Evolutionary conservation across 1,140 invertebrate species (phyloP), one percentile per base, ranked within the genome.

Genomic region (Tetragonula clypearis): DNA sequence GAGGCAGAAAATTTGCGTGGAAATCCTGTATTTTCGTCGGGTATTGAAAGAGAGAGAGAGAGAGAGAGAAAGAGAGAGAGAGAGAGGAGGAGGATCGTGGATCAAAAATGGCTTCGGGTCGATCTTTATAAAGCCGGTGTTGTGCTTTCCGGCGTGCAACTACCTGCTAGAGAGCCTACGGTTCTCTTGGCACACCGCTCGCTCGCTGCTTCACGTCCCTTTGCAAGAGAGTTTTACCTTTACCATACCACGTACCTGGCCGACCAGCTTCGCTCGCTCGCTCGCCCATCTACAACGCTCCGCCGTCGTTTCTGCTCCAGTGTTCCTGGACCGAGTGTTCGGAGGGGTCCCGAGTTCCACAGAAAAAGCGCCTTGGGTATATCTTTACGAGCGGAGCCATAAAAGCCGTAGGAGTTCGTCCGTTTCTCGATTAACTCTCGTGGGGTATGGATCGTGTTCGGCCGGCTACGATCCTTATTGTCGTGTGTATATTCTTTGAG

Each of bases 351-450:
- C 83, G 74, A 85, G 89, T 90, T 90, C 78, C 83, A 90, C 80
- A 74, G 89, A 90, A 90, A 90, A 90, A 90, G 89, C 88, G 89
- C 88, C 88, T 89, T 83, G 80, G 88, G 88, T 90, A 90, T 90
- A 90, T 90, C 88, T 90, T 90, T 90, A 90, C 89, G 89, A 90
- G 88, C 83, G 53, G 72, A 82, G 89, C 86, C 81, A 90, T 90
- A 90, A 90, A 90, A 90, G 88, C 89, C 84, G 89, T 90, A 89
- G 89, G 89, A 90, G 89, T 90, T 90, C 88, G 85, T 83, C 87
- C 79, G 86, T 88, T 80, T 87, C 84, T 88, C 89, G 89, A 90
- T 90, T 90, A 90, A 90, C 88, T 90, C 89, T 90, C 84, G 26
- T 77, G 76, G 78, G 86, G 56, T 85, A 90, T 88, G 88, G 88